A percentile compares a stretch with the other conserved stretches of the same genome.
Evolutionary conservation across 2,113 vertebrate species (phyloP).

Genomic region (Monarcha castaneiventris): DNA sequence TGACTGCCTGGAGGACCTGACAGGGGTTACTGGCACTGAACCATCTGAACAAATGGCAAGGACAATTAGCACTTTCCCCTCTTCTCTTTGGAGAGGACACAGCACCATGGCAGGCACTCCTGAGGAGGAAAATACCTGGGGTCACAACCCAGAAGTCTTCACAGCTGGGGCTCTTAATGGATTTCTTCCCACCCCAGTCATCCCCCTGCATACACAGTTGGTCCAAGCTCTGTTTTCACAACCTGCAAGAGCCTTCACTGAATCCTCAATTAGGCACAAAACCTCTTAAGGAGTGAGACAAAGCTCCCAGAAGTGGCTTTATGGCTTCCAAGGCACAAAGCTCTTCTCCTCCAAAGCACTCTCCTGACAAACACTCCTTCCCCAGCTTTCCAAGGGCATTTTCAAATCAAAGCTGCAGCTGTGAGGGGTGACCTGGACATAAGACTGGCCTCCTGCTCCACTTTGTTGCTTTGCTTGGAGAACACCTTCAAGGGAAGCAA

Average conservation of each 20-base stretch:
- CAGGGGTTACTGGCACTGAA: background rate
- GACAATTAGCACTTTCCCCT: background rate
- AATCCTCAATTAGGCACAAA: constrained; percentile 1
- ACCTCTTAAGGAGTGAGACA: background rate
- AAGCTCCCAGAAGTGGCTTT: constrained; percentile 16
- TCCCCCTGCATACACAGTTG: background rate
- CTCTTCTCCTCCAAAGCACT: background rate
- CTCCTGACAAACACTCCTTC: background rate
- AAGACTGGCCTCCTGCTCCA: background rate
- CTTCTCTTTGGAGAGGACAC: background rate
- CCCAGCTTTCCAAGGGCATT: background rate
- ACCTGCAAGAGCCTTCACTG: background rate
- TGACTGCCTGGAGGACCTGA: background rate
- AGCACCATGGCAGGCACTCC: background rate
- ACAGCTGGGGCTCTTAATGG: background rate
- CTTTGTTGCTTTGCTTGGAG: background rate
- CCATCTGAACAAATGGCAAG: background rate
- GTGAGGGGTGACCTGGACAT: background rate
- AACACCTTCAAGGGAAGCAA: background rate
- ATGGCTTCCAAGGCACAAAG: background rate
- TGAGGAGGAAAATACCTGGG: background rate
- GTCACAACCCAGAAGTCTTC: background rate
- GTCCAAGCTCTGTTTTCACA: background rate
- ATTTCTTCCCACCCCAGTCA: background rate
- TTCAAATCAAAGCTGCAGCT: background rate